These are phyloP conservation scores for Zosterops japonicus DNA, from an alignment of 2,113 vertebrate genomes.

Conservation along the genomic window DNA sequence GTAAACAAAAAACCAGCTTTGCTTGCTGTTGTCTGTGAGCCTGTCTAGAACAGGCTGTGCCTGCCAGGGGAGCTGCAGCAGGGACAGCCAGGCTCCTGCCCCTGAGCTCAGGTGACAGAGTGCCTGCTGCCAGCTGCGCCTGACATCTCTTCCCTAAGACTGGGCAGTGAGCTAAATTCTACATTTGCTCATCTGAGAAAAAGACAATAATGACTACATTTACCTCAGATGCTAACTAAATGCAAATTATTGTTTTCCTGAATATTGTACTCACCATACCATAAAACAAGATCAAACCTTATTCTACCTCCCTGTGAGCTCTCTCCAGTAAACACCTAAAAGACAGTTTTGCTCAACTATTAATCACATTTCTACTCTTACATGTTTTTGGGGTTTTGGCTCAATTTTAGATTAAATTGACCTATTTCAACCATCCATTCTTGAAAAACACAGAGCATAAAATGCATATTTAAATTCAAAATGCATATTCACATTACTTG, in stretches of 20 bases:
- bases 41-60: fast-evolving
- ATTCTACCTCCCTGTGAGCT: neutral
- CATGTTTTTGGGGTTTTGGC: fast-evolving
- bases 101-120: fast-evolving
- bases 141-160: neutral
- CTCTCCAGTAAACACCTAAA: neutral
- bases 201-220: neutral
- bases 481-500: neutral
- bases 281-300: neutral
- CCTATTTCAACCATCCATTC: neutral
- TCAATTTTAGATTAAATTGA: neutral
- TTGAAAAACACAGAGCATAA: neutral
- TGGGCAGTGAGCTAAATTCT: neutral
- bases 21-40: fast-evolving
- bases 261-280: neutral
- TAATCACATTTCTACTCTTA: neutral
- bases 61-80: fast-evolving
- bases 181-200: neutral
- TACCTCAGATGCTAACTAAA: neutral
- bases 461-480: neutral
- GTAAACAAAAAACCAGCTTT: fast-evolving
- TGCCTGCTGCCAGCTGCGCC: fast-evolving
- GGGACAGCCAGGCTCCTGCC: neutral
- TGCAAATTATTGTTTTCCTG: neutral
- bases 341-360: neutral